Conservation (phyloP, 2,113 vertebrate species). For the Perca schrenkii region DNA sequence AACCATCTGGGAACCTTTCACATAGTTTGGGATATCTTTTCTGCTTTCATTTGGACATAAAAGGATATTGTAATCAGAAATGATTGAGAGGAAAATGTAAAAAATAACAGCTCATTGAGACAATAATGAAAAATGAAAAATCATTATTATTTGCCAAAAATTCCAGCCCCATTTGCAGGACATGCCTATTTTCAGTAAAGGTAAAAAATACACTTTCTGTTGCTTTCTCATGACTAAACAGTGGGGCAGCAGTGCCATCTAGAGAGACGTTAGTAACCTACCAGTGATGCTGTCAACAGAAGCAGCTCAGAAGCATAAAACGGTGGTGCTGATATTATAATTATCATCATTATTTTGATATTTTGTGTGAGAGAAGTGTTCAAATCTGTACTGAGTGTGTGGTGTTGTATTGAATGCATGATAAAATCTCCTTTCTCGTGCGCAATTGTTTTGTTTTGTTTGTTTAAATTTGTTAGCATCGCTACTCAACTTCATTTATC, state of each 20-base stretch:
- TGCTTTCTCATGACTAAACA: not conserved
- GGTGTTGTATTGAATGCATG: not conserved
- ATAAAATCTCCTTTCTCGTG: not conserved
- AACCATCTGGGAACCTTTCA: slow-evolving; percentile 68
- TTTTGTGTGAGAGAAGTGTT: not conserved
- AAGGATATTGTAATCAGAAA: slow-evolving; percentile 22
- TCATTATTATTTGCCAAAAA: slow-evolving; percentile 5
- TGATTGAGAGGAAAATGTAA: slow-evolving; percentile 4
- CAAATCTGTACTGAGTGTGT: not conserved
- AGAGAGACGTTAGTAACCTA: slow-evolving; percentile 48
- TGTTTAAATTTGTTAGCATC: not conserved
- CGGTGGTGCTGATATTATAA: not conserved
- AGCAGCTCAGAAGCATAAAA: not conserved
- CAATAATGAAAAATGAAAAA: slow-evolving; percentile 23
- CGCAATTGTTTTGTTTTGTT: not conserved
- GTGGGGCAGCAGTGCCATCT: slow-evolving; percentile 73
- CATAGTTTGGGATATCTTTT: not conserved
- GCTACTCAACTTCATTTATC: no score
- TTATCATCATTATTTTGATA: not conserved
- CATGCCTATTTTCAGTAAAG: not conserved
- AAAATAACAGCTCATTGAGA: slow-evolving; percentile 29
- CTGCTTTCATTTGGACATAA: slow-evolving; percentile 19
- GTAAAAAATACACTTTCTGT: not conserved
- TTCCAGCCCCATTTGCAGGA: not conserved
- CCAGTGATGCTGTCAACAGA: not conserved